Percentiles rank a stretch among this genome's conserved stretches.
Evolutionary conservation across 2,797 vertebrate species (phyloP).

Genomic region (Echiichthys vipera): DNA sequence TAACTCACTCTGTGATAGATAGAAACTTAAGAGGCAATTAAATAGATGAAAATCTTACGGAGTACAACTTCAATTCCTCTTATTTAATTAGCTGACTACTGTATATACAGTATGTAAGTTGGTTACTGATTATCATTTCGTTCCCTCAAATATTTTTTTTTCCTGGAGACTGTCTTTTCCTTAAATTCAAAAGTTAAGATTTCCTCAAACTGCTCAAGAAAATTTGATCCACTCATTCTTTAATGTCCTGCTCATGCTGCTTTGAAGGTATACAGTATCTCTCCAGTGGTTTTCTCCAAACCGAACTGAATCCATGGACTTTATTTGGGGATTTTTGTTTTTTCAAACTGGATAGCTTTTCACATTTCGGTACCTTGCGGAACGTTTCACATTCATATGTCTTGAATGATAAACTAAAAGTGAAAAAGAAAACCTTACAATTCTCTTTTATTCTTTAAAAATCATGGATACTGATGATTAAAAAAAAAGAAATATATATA

Average conservation of each 20-base stretch:
- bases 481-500: neutral
- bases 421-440: neutral
- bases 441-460: neutral
- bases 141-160: neutral
- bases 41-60: too few relatives aligned
- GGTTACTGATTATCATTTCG: neutral
- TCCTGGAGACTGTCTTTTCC: neutral
- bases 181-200: neutral
- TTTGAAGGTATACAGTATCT: too few relatives aligned
- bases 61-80: too few relatives aligned
- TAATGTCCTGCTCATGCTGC: too few relatives aligned
- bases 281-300: neutral
- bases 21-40: too few relatives aligned
- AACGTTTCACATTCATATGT: neutral
- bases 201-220: neutral
- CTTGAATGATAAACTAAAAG: too few relatives aligned
- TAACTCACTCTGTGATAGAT: too few relatives aligned
- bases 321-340: neutral
- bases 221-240: neutral
- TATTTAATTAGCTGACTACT: neutral
- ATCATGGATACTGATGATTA: neutral
- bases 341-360: neutral
- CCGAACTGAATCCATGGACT: neutral
- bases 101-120: neutral
- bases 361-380: accelerated